Base-by-base conservation (phyloP, 2,888 invertebrate genomes). In the Trissolcus japonicus region DNA sequence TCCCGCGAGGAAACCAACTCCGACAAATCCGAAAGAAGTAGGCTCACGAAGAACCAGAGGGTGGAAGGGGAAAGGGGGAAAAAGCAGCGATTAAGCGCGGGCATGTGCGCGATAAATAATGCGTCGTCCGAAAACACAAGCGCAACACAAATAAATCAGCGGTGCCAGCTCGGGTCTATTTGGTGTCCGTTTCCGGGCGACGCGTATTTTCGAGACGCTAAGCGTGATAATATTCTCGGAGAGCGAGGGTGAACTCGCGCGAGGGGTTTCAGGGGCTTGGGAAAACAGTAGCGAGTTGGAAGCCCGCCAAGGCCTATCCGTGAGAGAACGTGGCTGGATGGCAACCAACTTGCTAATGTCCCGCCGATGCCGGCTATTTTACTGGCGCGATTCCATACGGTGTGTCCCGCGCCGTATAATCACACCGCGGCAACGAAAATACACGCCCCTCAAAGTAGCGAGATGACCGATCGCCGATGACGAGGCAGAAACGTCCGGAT, bases 321-420 rank as follows among this genome's bases (percentile, higher is more conserved):
- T 78, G 80, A 82, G 83, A 82, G 84, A 83, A 83, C 83, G 82
- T 84, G 86, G 78, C 84, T 84, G 83, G 84, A 83, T 80, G 78
- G 78, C 82, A 79, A 85, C 84, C 86, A 83, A 85, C 82, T 85
- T 82, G 83, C 84, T 84, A 85, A 86, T 84, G 84, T 83, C 80
- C 84, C 69, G 66, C 65, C 69, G 67, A 55, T 66, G 65, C 50
- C 68, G 51, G 59, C 41, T 63, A 76, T 76, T 35, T 76, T 76
- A 76, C 72, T 57, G 60, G 55, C 40, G 60, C 66, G 48, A 67
- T 72, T 67, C 62, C 40, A 60, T 66, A 46, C 46, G 46, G 16
- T 25, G 16, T 25, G 25, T 9, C 46, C 46, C 46, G 46, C 16
- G 16, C 1, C 46, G 67, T 62, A 29, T 62, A 74, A 67, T 74